Evolutionary conservation across 23 tunicate species (phyloP).

Genomic region (Oikopleura dioica): DNA sequence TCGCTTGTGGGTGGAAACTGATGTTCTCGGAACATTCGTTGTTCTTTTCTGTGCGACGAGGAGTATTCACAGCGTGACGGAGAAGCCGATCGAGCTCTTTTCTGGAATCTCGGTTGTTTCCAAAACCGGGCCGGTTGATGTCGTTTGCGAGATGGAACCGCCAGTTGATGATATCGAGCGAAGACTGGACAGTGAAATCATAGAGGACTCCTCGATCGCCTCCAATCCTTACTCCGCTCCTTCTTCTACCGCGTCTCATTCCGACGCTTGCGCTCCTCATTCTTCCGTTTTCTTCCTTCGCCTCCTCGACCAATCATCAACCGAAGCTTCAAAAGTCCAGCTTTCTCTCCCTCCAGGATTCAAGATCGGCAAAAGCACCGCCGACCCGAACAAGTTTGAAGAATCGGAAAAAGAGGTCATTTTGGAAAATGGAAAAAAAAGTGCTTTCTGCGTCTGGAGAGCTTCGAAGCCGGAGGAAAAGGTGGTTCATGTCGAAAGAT

Average conservation of each 20-base stretch:
- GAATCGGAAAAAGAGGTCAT: too few species aligned
- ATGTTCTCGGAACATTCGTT: neutral
- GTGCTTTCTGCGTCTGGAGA: constrained; percentile 11
- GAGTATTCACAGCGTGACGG: neutral
- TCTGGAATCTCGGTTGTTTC: neutral
- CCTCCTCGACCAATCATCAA: neutral
- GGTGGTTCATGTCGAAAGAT: neutral
- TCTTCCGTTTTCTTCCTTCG: neutral
- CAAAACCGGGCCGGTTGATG: neutral
- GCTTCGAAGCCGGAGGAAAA: neutral
- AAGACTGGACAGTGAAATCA: neutral
- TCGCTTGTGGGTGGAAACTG: neutral
- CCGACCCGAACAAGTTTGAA: too few species aligned
- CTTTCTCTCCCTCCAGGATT: neutral
- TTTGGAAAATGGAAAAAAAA: too few species aligned
- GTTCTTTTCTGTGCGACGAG: neutral
- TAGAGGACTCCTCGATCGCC: neutral
- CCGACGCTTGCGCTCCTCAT: neutral
- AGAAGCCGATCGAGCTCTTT: neutral
- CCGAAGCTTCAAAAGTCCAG: neutral
- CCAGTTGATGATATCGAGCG: neutral
- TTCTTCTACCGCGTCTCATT: neutral
- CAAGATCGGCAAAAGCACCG: neutral
- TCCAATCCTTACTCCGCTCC: neutral
- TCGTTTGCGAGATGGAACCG: constrained; percentile 7